These are phyloP conservation scores for Proterorhinus semilunaris DNA, from an alignment of 2,113 vertebrate genomes.

Conservation along the genomic window DNA sequence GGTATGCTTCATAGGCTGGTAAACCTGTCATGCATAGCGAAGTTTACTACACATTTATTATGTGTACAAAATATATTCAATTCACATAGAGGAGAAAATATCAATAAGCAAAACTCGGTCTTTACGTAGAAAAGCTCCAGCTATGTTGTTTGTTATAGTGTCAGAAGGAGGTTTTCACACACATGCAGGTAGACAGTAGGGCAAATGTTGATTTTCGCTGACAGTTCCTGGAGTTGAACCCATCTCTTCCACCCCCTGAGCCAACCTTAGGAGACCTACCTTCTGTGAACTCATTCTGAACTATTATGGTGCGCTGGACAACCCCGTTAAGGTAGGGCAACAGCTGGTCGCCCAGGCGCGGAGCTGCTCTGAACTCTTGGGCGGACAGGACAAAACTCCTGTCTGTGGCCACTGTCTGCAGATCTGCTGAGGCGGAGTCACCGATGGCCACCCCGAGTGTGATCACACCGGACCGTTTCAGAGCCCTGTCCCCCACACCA, in stretches of 20 bases:
- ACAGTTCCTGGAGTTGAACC: neutral
- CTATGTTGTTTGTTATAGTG: too few species aligned
- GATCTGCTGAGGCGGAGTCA: conserved; percentile 80
- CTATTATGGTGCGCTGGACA: conserved; percentile 85
- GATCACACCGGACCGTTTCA: conserved; percentile 88
- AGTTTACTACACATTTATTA: too few species aligned
- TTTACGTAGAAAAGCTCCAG: too few species aligned
- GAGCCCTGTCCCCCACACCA: conserved; percentile 80
- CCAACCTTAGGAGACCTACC: conserved; percentile 83
- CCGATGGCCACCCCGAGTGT: conserved; percentile 82
- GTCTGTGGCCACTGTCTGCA: conserved; percentile 88
- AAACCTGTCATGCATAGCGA: too few species aligned
- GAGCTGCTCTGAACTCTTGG: conserved; percentile 83
- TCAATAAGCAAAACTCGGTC: too few species aligned
- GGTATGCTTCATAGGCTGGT: too few species aligned
- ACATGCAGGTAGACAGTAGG: too few species aligned
- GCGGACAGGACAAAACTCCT: conserved; percentile 83
- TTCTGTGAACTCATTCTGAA: conserved; percentile 88
- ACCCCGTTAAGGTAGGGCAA: conserved; percentile 85
- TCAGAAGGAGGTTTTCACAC: too few species aligned
- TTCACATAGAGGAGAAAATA: too few species aligned
- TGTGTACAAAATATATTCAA: too few species aligned
- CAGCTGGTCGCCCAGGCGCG: conserved; percentile 81
- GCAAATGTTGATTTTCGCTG: neutral
- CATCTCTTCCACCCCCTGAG: conserved; percentile 29